Conservation (phyloP, 2,888 invertebrate genomes). For the Tinea pellionella region DNA sequence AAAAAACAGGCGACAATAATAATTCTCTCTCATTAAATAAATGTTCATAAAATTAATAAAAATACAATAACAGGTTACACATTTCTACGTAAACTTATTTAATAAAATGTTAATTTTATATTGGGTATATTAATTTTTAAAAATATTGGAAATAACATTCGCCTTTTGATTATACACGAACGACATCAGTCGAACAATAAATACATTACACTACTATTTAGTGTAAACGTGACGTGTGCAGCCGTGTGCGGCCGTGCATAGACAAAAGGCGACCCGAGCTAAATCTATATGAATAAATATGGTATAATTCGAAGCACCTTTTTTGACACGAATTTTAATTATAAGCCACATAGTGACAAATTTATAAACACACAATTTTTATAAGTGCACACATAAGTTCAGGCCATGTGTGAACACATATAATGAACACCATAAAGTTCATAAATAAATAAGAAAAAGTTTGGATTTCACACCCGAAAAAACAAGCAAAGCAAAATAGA, state of each 20-base stretch:
- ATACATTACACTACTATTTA: too few species aligned
- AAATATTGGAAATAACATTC: neutral
- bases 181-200: too few species aligned
- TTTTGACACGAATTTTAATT: constrained; percentile 37
- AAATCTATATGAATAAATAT: too few species aligned
- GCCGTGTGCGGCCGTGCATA: too few species aligned
- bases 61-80: constrained; percentile 3
- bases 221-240: too few species aligned
- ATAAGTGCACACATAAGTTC: too few species aligned
- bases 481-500: neutral
- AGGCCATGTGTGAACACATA: neutral
- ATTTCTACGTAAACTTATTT: neutral
- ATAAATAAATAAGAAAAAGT: neutral
- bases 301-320: constrained; percentile 41
- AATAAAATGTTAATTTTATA: neutral
- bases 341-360: neutral
- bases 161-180: too few species aligned
- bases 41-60: constrained; percentile 1
- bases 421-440: too few species aligned
- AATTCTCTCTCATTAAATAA: neutral
- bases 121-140: constrained; percentile 5
- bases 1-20: neutral
- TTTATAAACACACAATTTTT: neutral
- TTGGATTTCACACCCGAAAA: neutral
- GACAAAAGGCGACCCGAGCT: too few species aligned